A percentile compares a stretch with the other conserved stretches of the same genome.
Evolutionary conservation across 1,140 invertebrate species (phyloP).

Genomic region (Anadara kagoshimensis): DNA sequence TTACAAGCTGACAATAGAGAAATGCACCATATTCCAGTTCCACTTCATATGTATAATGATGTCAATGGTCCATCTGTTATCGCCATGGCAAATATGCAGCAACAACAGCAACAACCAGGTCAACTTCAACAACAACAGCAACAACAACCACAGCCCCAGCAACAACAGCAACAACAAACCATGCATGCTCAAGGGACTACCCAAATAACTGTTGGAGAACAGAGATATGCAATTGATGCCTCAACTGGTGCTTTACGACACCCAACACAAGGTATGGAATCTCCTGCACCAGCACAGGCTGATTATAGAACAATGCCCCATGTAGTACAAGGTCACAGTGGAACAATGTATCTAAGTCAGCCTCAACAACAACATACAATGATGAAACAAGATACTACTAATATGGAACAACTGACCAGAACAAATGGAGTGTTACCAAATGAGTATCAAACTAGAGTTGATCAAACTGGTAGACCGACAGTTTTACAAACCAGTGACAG

Average conservation of each 20-base stretch:
- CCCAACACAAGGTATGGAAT: conserved; percentile 29
- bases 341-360: conserved; percentile 10
- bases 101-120: conserved; percentile 49
- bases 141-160: conserved; percentile 33
- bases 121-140: conserved; percentile 34
- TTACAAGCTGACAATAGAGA: conserved; percentile 36
- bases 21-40: conserved; percentile 38
- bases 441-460: conserved; percentile 28
- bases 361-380: conserved; percentile 20
- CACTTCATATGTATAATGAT: conserved; percentile 44
- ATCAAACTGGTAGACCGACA: conserved; percentile 33
- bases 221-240: conserved; percentile 25
- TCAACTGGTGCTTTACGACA: conserved; percentile 23
- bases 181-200: too few relatives aligned
- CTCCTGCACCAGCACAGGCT: conserved; percentile 3
- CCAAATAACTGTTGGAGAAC: conserved; percentile 5
- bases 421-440: conserved; percentile 34
- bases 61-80: conserved; percentile 37
- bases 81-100: conserved; percentile 38
- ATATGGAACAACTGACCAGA: conserved; percentile 26
- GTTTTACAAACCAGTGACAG: conserved; percentile 33
- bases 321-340: conserved; percentile 11
- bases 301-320: conserved; percentile 27
- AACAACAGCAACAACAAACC: too few relatives aligned
- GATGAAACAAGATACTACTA: conserved; percentile 39